These are phyloP conservation scores for Oreortyx pictus DNA, from an alignment of 2,797 vertebrate species.

Conservation along the genomic window DNA sequence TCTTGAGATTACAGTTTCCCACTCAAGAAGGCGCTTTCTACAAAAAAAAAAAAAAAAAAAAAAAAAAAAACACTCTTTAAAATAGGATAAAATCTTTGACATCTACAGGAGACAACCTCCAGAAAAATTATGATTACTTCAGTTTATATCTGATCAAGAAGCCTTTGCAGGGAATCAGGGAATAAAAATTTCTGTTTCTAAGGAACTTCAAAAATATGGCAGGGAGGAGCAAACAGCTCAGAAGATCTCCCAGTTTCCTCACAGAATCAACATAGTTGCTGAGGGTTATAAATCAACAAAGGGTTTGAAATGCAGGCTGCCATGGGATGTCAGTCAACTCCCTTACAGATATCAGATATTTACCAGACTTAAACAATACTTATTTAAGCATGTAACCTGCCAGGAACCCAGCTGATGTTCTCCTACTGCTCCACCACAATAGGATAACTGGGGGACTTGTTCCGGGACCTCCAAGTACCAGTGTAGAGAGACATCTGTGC, in stretches of 20 bases:
- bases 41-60: background rate
- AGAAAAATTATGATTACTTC: background rate
- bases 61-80: background rate
- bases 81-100: background rate
- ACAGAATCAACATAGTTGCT: background rate
- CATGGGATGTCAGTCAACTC: background rate
- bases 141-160: background rate
- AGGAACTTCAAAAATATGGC: background rate
- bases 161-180: background rate
- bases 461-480: background rate
- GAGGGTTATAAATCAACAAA: background rate
- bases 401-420: background rate
- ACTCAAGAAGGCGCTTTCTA: background rate
- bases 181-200: background rate
- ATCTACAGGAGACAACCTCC: background rate
- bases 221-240: background rate
- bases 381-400: background rate
- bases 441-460: background rate
- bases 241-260: background rate
- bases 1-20: background rate
- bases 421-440: background rate
- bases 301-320: background rate
- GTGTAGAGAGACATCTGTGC: fast-evolving
- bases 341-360: background rate
- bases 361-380: background rate